A percentile compares a stretch with the other conserved stretches of the same genome.
These are phyloP conservation scores for Marasmarcha lunaedactyla DNA, from an alignment of 2,888 invertebrate species.

Conservation along the genomic window DNA sequence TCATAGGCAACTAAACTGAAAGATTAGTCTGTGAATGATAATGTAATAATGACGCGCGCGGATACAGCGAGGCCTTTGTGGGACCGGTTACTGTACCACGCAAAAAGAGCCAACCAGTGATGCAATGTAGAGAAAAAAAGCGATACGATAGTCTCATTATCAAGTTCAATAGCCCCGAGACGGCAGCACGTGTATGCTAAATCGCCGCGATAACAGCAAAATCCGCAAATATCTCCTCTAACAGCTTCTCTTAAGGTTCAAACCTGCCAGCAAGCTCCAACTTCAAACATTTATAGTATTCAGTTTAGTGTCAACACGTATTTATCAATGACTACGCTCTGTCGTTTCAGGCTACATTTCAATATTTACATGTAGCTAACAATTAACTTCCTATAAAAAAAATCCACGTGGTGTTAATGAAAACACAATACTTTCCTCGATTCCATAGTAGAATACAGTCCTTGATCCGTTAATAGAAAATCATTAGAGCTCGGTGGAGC, in stretches of 20 bases:
- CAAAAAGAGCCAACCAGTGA: constrained; percentile 46
- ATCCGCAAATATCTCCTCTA: constrained; percentile 50
- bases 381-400: not conserved
- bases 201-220: constrained; percentile 29
- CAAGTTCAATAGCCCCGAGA: constrained; percentile 66
- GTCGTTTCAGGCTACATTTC: not conserved
- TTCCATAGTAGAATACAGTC: constrained; percentile 62
- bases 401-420: constrained; percentile 3
- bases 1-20: too few species aligned
- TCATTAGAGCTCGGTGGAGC: constrained; percentile 49
- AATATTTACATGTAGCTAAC: not conserved
- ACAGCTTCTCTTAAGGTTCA: constrained; percentile 44
- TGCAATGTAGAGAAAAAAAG: constrained; percentile 51
- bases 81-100: constrained; percentile 10
- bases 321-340: constrained; percentile 51
- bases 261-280: constrained; percentile 31
- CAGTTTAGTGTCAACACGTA: constrained; percentile 50
- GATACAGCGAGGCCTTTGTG: not conserved
- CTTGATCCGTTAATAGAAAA: constrained; percentile 48
- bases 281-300: constrained; percentile 51
- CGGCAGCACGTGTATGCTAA: constrained; percentile 68
- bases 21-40: too few species aligned
- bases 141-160: constrained; percentile 61
- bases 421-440: constrained; percentile 60
- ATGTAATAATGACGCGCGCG: not conserved